Base-by-base conservation (phyloP, 2,888 invertebrate species). In the Archips crataeganus region DNA sequence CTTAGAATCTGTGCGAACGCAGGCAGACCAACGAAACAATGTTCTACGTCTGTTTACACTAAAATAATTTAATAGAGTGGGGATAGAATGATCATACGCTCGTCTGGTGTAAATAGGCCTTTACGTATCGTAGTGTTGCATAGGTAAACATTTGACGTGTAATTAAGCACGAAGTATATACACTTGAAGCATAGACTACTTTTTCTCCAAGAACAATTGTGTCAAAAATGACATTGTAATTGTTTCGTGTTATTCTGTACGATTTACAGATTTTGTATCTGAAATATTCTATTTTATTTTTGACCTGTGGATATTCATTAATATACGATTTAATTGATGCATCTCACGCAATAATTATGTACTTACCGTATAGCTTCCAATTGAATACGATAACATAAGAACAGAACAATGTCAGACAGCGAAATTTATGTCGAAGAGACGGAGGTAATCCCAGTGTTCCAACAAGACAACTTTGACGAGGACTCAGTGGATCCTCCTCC, bases 401-500 rank as follows among this genome's bases (percentile, higher is more conserved):
- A 32, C 57, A 57, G 11, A 23, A 32, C 11, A 10, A 39, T 64
- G 70, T 70, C 70, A 9, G 11, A 5, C 13, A 70, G 23, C 45
- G 70, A 47, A 45, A 57, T 57, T 32, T 79, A 74, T 49, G 71
- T 75, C 23, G 75, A 75, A 47, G 79, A 78, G 51, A 57, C 39
- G 4, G 32, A 34, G 3, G 34, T 61, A 9, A 76, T 77, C 2
- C 75, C 79, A 23, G 73, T 80, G 45, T 47, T 82, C 23, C 76
- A 77, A 70, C 77, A 80, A 69, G 77, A 79, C 3, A 77, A 79
- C 0, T 74, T 79, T 11, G 79, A 85, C 2, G 83, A 79, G 11
- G 88, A 87, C 71, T 89, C 91, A 0, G 89, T 82, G 61, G 91
- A 91, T 0, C 85, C 85, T 23, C 90, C 90, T 0, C 87, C 84